Evolutionary conservation across 2,888 invertebrate species (phyloP).

Genomic region (Sicus ferrugineus): DNA sequence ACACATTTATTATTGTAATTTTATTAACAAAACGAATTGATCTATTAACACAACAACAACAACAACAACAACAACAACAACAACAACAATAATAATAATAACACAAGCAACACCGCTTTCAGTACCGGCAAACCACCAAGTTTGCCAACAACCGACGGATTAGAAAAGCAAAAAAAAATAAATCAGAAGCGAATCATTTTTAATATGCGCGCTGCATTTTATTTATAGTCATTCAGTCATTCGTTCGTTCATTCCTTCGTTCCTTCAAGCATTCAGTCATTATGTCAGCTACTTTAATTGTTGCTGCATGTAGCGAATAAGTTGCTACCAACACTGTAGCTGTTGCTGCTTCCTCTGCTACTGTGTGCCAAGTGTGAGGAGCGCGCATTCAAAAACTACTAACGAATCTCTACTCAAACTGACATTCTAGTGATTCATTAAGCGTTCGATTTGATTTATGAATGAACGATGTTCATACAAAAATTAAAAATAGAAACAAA

Average conservation of each 20-base stretch:
- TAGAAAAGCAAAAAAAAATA: not conserved
- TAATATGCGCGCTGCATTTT: not conserved
- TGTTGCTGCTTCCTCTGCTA: not conserved
- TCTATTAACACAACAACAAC: no score
- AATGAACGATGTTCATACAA: no score
- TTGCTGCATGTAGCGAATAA: not conserved
- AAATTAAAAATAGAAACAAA: no score
- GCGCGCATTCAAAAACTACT: not conserved
- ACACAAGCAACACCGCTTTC: no score
- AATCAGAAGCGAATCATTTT: not conserved
- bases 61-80: no score
- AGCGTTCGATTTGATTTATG: not conserved
- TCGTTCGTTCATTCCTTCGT: not conserved
- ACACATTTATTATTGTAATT: no score
- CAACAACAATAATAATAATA: no score
- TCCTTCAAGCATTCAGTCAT: slow-evolving; percentile 2
- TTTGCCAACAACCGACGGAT: no score
- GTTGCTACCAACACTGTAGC: not conserved
- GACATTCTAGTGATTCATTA: not conserved
- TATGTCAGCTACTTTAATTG: not conserved
- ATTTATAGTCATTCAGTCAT: slow-evolving; percentile 7
- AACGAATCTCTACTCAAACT: slow-evolving; percentile 9
- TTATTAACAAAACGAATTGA: no score
- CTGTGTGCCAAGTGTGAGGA: not conserved
- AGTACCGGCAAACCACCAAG: no score